Base-by-base conservation (phyloP, 2,113 vertebrate species). In the Morphnarchus princeps region DNA sequence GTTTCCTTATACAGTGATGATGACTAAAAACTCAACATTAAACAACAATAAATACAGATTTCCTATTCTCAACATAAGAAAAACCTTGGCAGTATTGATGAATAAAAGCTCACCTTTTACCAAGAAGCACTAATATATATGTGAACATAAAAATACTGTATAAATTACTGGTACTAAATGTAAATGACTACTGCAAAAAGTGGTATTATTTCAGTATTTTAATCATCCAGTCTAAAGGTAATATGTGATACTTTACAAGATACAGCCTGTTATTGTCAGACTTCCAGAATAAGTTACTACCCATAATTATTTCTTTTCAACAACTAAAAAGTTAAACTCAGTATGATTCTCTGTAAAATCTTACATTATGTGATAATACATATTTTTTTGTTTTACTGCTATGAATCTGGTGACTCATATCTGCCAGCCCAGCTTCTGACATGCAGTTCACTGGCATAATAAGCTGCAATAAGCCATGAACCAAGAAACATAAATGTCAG, bases 381-480 rank as follows among this genome's bases (percentile, higher is more conserved):
- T 24, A 80, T 8, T 13, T 5, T 93, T 87, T 87, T 36, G 24
- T 74, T 96, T 93, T 91, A 92, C 70, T 93, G 17, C 49, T 67
- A 90, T 91, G 85, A 90, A 93, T 59, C 83, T 92, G n/a, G 95
- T 83, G 54, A 96, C 82, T 95, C 63, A 3, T 76, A 83, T 94
- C 90, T 91, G 93, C 77, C 82, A 95, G 84, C 94, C 87, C 94
- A 97, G 90, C 91, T 97, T 89, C 82, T 96, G 77, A 95, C 97
- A 98, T 98, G 98, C 97, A 97, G 91, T 94, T 97, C 97, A 94
- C 93, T 84, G 89, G 91, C 82, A 97, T 90, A 97, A 95, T 69
- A 98, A 97, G 96, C 97, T 96, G 97, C 95, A 95, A 83, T 86
- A 98, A 98, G 98, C 98, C 97, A 98, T 97, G 97, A 96, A 97